Evolutionary conservation across 2,797 vertebrate species (phyloP).

Genomic region (Masticophis lateralis): DNA sequence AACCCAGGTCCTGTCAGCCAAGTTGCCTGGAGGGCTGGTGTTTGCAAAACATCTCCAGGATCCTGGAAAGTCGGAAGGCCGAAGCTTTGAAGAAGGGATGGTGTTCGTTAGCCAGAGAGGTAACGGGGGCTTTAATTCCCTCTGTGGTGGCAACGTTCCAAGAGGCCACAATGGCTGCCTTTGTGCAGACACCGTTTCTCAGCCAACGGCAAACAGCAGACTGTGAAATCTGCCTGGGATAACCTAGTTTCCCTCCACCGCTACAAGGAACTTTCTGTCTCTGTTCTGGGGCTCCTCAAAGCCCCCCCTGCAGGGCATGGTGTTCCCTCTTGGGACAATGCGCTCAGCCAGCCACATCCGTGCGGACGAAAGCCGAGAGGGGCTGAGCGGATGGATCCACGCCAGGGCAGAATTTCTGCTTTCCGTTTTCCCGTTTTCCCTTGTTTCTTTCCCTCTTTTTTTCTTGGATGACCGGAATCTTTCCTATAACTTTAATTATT

Average conservation of each 20-base stretch:
- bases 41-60: neutral
- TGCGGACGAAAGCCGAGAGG: neutral
- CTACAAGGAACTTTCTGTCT: slow-evolving; percentile 65
- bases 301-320: too few relatives aligned
- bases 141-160: slow-evolving; percentile 40
- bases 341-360: neutral
- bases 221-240: slow-evolving; percentile 52
- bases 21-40: neutral
- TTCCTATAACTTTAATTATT: neutral
- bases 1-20: neutral
- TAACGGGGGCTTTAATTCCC: neutral
- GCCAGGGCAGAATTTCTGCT: neutral
- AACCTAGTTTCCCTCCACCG: slow-evolving; percentile 54
- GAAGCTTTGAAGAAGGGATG: neutral
- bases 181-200: slow-evolving; percentile 20
- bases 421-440: neutral
- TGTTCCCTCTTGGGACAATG: neutral
- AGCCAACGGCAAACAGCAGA: slow-evolving; percentile 26
- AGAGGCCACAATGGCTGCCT: slow-evolving; percentile 39
- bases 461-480: neutral
- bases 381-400: neutral
- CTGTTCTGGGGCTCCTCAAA: neutral
- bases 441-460: neutral
- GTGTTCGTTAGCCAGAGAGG: neutral
- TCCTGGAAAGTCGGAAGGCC: neutral